Evolutionary conservation across 1,140 invertebrate genomes (phyloP).

Genomic region (Ylistrum balloti): DNA sequence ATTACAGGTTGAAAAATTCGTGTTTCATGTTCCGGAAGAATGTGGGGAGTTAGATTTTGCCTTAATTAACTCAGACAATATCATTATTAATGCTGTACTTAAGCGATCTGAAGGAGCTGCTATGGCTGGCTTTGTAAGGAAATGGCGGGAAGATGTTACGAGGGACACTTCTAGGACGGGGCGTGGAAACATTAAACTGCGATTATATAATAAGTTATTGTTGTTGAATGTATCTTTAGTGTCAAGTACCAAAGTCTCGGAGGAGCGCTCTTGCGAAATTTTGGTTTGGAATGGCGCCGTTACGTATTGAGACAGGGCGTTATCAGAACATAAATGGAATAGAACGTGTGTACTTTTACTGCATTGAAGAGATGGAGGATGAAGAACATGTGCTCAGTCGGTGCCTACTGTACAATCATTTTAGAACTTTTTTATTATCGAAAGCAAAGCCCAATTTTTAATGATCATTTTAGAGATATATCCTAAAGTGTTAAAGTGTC

Average conservation of each 20-base stretch:
- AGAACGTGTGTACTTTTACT: slow-evolving; percentile 45
- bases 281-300: slow-evolving; percentile 52
- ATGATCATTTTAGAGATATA: slow-evolving; percentile 38
- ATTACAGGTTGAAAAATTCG: too few species aligned
- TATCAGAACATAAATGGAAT: slow-evolving; percentile 52
- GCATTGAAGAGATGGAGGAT: slow-evolving; percentile 36
- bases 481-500: slow-evolving; percentile 44
- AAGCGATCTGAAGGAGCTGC: too few species aligned
- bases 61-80: too few species aligned
- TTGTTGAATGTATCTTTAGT: too few species aligned
- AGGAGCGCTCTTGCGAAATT: slow-evolving; percentile 52
- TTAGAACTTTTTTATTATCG: neutral
- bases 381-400: slow-evolving; percentile 47
- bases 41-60: too few species aligned
- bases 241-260: neutral
- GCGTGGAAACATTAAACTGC: too few species aligned
- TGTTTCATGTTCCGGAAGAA: too few species aligned
- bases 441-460: neutral
- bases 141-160: too few species aligned
- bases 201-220: too few species aligned
- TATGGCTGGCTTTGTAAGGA: too few species aligned
- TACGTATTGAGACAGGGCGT: slow-evolving; percentile 52
- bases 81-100: too few species aligned
- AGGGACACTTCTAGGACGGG: too few species aligned
- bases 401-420: slow-evolving; percentile 30